Conservation (phyloP, 2,113 vertebrate genomes). For the Callionymus lyra region DNA sequence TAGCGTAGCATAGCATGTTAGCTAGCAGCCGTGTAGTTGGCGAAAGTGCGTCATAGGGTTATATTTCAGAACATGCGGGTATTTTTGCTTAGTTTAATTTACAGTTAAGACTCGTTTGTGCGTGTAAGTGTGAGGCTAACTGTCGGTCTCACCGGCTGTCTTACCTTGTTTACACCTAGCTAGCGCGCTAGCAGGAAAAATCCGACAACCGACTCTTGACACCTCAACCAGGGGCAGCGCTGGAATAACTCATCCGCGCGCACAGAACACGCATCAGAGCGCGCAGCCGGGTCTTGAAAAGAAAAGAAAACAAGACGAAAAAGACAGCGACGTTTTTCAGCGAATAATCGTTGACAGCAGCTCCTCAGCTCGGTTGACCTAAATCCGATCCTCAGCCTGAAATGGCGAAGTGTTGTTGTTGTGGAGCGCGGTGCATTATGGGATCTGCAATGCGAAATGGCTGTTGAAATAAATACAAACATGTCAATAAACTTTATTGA, state of each 20-base stretch:
- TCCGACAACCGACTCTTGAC: slow-evolving; percentile 17
- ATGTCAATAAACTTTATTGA: too few relatives aligned
- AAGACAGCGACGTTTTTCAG: background rate
- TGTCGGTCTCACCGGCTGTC: background rate
- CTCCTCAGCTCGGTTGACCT: slow-evolving; percentile 35
- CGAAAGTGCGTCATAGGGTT: too few relatives aligned
- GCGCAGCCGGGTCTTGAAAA: background rate
- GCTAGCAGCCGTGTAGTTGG: too few relatives aligned
- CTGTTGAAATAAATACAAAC: slow-evolving; percentile 6
- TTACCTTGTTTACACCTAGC: slow-evolving; percentile 49
- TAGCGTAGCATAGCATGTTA: too few relatives aligned
- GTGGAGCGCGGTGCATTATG: slow-evolving; percentile 44
- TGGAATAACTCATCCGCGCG: slow-evolving; percentile 35
- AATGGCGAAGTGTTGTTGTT: slow-evolving; percentile 68
- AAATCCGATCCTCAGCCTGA: slow-evolving; percentile 37
- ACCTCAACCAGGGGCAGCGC: slow-evolving; percentile 51
- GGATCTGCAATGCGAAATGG: slow-evolving; percentile 53
- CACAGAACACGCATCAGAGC: slow-evolving; percentile 37
- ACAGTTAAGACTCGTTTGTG: too few relatives aligned
- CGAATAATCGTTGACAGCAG: background rate
- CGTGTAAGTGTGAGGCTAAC: too few relatives aligned
- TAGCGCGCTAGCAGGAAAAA: slow-evolving; percentile 39
- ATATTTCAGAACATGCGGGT: too few relatives aligned
- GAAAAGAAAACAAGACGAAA: background rate
- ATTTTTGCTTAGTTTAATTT: too few relatives aligned